Evolutionary conservation across 1,140 invertebrate species (phyloP).

Genomic region (Pseudomyrmex dendroicus): DNA sequence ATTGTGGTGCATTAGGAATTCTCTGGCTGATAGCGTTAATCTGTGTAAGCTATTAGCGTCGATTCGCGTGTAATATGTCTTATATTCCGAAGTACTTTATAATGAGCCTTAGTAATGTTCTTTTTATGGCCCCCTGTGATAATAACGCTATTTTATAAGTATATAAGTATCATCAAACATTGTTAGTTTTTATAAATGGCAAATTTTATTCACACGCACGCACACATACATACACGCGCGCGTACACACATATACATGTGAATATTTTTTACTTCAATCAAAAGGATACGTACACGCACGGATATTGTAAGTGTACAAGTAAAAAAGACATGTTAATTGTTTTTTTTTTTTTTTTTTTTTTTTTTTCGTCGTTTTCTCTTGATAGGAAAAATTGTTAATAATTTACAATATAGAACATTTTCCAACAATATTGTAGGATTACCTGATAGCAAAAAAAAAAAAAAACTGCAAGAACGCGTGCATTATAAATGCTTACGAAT

Average conservation of each 20-base stretch:
- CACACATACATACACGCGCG: too few relatives aligned
- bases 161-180: slow-evolving; percentile 42
- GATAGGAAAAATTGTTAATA: too few relatives aligned
- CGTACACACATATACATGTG: not conserved
- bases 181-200: slow-evolving; percentile 36
- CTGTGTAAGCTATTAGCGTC: slow-evolving; percentile 52
- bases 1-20: slow-evolving; percentile 67
- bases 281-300: slow-evolving; percentile 1
- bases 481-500: too few relatives aligned
- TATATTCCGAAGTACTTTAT: slow-evolving; percentile 58
- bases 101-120: slow-evolving; percentile 48
- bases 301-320: slow-evolving; percentile 12
- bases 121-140: slow-evolving; percentile 61
- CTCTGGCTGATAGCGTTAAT: slow-evolving; percentile 61
- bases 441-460: too few relatives aligned
- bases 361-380: too few relatives aligned
- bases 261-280: slow-evolving; percentile 24
- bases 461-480: too few relatives aligned
- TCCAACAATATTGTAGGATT: too few relatives aligned
- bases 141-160: slow-evolving; percentile 12
- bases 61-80: slow-evolving; percentile 50
- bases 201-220: not conserved
- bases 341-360: too few relatives aligned
- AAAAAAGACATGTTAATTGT: not conserved
- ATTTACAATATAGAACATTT: too few relatives aligned